Evolutionary conservation across 2,888 invertebrate species (phyloP), one percentile per base, ranked within the genome.

Genomic region (Sturmia bella): DNA sequence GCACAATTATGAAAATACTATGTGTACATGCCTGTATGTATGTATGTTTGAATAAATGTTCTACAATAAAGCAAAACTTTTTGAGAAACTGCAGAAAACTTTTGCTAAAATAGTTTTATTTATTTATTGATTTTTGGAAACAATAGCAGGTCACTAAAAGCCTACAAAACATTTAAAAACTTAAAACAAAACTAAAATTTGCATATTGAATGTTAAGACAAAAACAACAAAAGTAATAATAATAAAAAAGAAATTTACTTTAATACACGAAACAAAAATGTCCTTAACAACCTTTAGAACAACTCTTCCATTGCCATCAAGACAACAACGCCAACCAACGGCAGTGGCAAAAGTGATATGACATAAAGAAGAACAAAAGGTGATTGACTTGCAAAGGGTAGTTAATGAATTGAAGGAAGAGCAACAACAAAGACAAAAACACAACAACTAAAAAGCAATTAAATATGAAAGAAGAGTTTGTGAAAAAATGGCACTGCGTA

Each of bases 51-150:
- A 4, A 6, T 21, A 13, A 43, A 5, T 2, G 15, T 63, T 17
- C 5, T 5, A 37, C 13, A 21, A 32, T 17, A 39, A 45, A 57
- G n/a, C 13, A 43, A 52, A 15, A 17, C 11, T 41, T 43, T 50
- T 54, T 2, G 17, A 41, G 27, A 21, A 43, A 17, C 3, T 43
- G 27, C 52, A 61, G 17, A 24, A 24, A 27, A 54, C 41, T 63
- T 64, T 64, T 45, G 37, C 24, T 59, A 41, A 59, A 64, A 73
- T 64, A 56, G 45, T 17, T n/a, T n/a, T n/a, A n/a, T n/a, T 48
- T 48, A 56, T 66, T 66, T 66, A 75, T 75, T 66, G 75, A 75
- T 75, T 75, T 74, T 59, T 57, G 19, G n/a, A 27, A 54, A 72
- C 59, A 39, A 27, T 15, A 27, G 41, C 39, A 4, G 21, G 39